phyloP scores from a whole-genome alignment of 2,113 vertebrate species.

The Bos indicus region DNA sequence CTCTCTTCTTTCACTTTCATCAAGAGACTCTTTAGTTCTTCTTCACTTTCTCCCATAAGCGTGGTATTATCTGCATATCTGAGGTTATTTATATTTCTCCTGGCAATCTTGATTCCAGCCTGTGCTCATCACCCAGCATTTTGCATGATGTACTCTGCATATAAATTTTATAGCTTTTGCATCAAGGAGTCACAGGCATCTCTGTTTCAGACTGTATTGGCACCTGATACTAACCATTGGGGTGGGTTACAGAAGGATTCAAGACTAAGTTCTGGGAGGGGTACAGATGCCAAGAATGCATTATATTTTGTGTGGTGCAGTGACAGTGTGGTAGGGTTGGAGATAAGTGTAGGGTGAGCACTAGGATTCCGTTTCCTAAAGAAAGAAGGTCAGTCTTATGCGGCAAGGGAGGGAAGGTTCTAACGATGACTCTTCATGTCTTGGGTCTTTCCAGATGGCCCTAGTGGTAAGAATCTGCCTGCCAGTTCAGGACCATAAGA shows the following conservation, averaged over 20 bases:
- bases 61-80: not conserved
- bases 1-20: not conserved
- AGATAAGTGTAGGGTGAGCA: not conserved
- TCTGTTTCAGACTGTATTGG: not conserved
- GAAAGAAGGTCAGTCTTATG: not conserved
- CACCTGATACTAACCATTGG: not conserved
- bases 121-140: not conserved
- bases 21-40: not conserved
- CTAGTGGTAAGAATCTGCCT: not conserved
- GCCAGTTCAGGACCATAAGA: not conserved
- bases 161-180: not conserved
- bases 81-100: not conserved
- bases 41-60: not conserved
- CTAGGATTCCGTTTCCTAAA: not conserved
- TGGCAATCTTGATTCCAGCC: not conserved
- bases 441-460: not conserved
- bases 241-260: not conserved
- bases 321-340: not conserved
- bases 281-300: not conserved
- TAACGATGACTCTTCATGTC: not conserved
- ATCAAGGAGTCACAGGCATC: not conserved
- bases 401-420: not conserved
- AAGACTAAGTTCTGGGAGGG: not conserved
- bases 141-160: not conserved
- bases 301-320: rapidly evolving